Evolutionary conservation across 2,888 invertebrate species (phyloP), one percentile per base, ranked within the genome.

Genomic region (Rhimphoctona megacephalus): DNA sequence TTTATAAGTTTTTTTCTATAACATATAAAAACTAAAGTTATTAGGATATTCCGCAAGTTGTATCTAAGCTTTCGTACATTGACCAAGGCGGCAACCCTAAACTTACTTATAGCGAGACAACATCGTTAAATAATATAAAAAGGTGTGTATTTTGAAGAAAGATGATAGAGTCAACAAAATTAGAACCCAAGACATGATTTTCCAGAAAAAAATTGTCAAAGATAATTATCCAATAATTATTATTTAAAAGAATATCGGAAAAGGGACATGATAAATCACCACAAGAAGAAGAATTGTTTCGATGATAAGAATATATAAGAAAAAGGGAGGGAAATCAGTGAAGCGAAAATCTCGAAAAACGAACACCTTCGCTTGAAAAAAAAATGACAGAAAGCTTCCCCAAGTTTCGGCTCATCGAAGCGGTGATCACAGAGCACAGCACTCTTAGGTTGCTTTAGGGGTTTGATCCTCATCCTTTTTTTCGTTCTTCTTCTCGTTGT

Each of bases 371-470:
- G 39, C 11, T 83, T 22, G 25, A 36, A 46, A 11, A 73, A n/a
- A 57, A 73, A 73, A 73, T 78, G 61, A 79, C 72, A 73, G 22
- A 25, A 52, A 69, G 25, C 25, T 66, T 66, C 54, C 78, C 66
- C 30, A n/a, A 52, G 36, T 73, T n/a, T 79, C 30, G 73, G 66
- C 78, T 83, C 66, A 73, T 73, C 72, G 79, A 66, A 79, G 66
- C 83, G 52, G 74, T 79, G 73, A 83, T 79, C 83, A 82, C 82
- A 82, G 69, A 46, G 78, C 49, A 61, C 30, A 61, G 61, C 4
- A 25, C 72, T 39, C 69, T 82, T 74, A 30, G 25, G 66, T 73
- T 43, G 66, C 57, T 79, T 19, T n/a, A 30, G 64, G 61, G 70
- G 80, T 49, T 25, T 8, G 66, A 78, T 69, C 17, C 69, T 69